These are phyloP conservation scores for Erythrocercus mccallii DNA, from an alignment of 2,113 vertebrate species.

Conservation along the genomic window DNA sequence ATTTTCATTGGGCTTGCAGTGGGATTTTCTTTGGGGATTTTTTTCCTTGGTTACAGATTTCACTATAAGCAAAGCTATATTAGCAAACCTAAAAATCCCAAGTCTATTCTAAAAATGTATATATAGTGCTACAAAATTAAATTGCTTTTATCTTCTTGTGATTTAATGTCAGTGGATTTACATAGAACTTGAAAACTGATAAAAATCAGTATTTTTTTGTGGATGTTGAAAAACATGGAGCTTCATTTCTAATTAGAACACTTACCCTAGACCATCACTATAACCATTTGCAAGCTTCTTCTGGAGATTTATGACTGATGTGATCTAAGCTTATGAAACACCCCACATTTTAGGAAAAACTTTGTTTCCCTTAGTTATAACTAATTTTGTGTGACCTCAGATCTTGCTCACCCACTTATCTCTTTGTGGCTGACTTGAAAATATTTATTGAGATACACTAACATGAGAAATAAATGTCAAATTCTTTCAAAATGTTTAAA, in stretches of 20 bases:
- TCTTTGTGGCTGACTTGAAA: not conserved
- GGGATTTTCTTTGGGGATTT: not conserved
- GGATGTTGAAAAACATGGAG: not conserved
- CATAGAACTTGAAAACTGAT: not conserved
- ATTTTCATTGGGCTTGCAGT: not conserved
- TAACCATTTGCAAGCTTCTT: not conserved
- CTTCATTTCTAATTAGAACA: not conserved
- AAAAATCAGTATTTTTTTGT: not conserved
- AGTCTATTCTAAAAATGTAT: not conserved
- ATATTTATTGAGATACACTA: constrained; percentile 9
- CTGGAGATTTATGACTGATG: not conserved
- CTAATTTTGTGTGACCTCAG: not conserved
- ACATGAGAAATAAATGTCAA: not conserved
- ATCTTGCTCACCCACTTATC: not conserved
- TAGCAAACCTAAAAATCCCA: not conserved
- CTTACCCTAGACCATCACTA: not conserved
- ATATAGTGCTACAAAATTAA: not conserved
- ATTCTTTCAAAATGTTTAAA: constrained; percentile 6
- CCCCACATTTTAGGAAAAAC: not conserved
- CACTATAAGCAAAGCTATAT: not conserved
- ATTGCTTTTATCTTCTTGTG: not conserved
- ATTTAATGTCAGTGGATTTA: not conserved
- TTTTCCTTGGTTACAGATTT: not conserved
- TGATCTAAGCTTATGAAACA: not conserved
- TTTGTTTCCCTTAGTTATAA: not conserved